phyloP scores from a whole-genome alignment of 2,888 invertebrate genomes.

The Lissonota sp. region DNA sequence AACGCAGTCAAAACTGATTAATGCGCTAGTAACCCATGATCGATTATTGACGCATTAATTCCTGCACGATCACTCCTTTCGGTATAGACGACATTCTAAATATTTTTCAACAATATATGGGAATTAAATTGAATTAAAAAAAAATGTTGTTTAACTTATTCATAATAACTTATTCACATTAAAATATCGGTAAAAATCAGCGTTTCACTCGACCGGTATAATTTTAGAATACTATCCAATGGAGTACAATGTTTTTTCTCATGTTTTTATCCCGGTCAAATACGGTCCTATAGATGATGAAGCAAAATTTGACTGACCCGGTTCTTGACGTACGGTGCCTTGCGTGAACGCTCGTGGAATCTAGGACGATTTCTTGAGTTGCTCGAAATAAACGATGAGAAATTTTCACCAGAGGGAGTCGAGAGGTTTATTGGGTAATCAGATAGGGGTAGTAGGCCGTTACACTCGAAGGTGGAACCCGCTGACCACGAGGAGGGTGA shows the following conservation, averaged over 20 bases:
- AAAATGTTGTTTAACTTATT: neutral
- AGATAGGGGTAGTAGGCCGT: conserved; percentile 1
- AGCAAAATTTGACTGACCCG: conserved; percentile 58
- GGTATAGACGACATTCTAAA: conserved; percentile 21
- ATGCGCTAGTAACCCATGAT: conserved; percentile 36
- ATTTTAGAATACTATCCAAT: no score
- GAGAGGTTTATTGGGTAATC: conserved; percentile 4
- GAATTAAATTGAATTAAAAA: neutral
- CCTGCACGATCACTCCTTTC: neutral
- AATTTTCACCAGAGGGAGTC: conserved; percentile 50
- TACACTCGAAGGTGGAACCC: conserved; percentile 51
- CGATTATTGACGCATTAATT: neutral
- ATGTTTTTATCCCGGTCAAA: neutral
- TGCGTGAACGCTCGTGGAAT: conserved; percentile 55
- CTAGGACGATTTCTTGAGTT: conserved; percentile 68
- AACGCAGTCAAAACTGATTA: conserved; percentile 45
- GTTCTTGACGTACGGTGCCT: conserved; percentile 41
- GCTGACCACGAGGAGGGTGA: conserved; percentile 80
- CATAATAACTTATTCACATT: neutral
- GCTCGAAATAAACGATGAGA: conserved; percentile 55
- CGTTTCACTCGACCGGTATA: no score
- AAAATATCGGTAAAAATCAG: neutral
- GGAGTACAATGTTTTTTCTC: no score
- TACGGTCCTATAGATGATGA: conserved; percentile 62
- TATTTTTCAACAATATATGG: no score